Evolutionary conservation across 2,888 invertebrate genomes (phyloP).

Genomic region (Aproaerema taeniolella): DNA sequence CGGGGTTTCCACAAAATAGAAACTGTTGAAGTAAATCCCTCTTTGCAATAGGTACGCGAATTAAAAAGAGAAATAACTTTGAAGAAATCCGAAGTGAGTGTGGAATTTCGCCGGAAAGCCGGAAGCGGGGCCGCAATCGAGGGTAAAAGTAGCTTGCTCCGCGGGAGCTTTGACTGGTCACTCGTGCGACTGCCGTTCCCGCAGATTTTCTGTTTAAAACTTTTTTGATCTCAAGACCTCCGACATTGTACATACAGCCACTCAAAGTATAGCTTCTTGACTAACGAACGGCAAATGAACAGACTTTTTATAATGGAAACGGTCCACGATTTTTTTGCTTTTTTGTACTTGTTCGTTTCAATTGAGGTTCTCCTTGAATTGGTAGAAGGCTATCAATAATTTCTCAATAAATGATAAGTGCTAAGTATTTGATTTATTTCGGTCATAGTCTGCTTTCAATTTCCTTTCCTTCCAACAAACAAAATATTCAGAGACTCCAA

Average conservation of each 20-base stretch:
- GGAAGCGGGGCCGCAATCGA: slow-evolving; percentile 56
- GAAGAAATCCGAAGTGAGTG: slow-evolving; percentile 41
- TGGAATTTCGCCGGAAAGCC: slow-evolving; percentile 43
- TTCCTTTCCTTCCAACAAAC: too few species aligned
- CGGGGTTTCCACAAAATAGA: slow-evolving; percentile 1
- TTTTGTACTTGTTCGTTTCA: too few species aligned
- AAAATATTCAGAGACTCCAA: too few species aligned
- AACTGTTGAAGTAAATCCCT: slow-evolving; percentile 19
- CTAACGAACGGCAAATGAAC: slow-evolving; percentile 8
- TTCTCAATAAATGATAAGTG: too few species aligned
- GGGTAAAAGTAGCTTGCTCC: slow-evolving; percentile 49
- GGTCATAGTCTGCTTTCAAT: too few species aligned
- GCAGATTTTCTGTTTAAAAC: slow-evolving; percentile 22
- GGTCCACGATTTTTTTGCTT: slow-evolving; percentile 2
- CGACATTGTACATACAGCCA: slow-evolving; percentile 5
- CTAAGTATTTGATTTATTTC: too few species aligned
- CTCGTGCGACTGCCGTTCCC: slow-evolving; percentile 25
- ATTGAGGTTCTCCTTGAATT: too few species aligned
- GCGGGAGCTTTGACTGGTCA: slow-evolving; percentile 54
- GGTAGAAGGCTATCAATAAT: too few species aligned
- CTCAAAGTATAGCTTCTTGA: slow-evolving; percentile 4
- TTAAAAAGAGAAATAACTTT: slow-evolving; percentile 31
- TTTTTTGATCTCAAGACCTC: slow-evolving; percentile 16
- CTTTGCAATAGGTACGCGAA: slow-evolving; percentile 30
- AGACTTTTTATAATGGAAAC: slow-evolving; percentile 1